A percentile compares a stretch with the other conserved stretches of the same genome.
These are phyloP conservation scores for Falco cherrug DNA, from an alignment of 2,797 vertebrate genomes.

Conservation along the genomic window DNA sequence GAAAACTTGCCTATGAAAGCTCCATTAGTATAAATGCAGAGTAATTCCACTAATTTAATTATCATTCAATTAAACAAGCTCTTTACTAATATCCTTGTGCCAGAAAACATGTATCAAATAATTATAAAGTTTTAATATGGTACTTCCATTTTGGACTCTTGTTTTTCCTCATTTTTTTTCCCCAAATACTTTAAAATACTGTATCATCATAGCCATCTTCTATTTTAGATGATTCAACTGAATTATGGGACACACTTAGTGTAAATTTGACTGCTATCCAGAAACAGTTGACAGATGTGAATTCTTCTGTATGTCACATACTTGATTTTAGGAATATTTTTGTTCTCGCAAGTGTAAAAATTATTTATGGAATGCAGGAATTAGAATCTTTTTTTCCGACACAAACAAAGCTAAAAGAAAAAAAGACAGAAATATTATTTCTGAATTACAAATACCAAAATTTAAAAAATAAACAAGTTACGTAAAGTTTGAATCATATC, in stretches of 20 bases:
- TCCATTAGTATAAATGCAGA: not conserved
- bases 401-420: not conserved
- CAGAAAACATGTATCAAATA: not conserved
- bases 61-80: not conserved
- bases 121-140: not conserved
- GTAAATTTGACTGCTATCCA: not conserved
- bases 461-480: not conserved
- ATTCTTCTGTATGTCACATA: not conserved
- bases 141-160: not conserved
- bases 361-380: not conserved
- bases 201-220: not conserved
- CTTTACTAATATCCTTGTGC: not conserved
- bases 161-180: not conserved
- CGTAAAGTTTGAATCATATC: not conserved
- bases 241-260: not conserved
- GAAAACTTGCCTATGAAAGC: not conserved
- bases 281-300: not conserved
- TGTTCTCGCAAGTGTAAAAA: not conserved
- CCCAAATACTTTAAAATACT: not conserved
- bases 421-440: not conserved
- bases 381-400: not conserved
- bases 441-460: not conserved
- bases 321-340: not conserved
- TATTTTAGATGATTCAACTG: not conserved
- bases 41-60: not conserved